A percentile compares a stretch with the other conserved stretches of the same genome.
phyloP scores from a whole-genome alignment of 1,140 invertebrate species.

The Trichogramma pretiosum region DNA sequence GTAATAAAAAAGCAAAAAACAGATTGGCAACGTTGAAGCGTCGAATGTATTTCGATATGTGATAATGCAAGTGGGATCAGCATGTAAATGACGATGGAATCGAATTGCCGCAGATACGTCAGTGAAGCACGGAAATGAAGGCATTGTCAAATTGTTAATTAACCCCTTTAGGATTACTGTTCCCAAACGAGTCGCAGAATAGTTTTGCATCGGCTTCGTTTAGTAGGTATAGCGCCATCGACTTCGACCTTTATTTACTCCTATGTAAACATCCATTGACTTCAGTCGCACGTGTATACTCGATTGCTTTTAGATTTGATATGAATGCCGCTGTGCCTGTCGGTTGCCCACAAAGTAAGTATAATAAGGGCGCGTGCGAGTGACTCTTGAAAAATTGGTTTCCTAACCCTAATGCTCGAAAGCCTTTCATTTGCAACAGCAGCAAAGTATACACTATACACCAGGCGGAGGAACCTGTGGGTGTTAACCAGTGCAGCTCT shows the following conservation, averaged over 20 bases:
- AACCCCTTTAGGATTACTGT: conserved; percentile 6
- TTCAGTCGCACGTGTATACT: background rate
- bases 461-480: background rate
- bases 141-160: conserved; percentile 17
- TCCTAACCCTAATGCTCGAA: background rate
- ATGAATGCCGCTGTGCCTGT: no score
- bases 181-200: conserved; percentile 2
- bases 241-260: background rate
- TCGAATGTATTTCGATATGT: background rate
- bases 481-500: background rate
- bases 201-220: background rate
- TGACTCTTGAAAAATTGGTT: conserved; percentile 16
- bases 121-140: conserved; percentile 10
- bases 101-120: background rate
- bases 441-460: background rate
- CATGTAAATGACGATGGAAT: background rate
- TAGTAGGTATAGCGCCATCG: conserved; percentile 1
- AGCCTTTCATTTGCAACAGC: no score
- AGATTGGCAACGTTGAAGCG: background rate
- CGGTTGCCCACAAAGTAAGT: no score
- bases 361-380: background rate
- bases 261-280: background rate
- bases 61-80: background rate
- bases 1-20: no score
- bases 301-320: background rate